Conservation (phyloP, 2,797 vertebrate species). For the Selene dorsalis region DNA sequence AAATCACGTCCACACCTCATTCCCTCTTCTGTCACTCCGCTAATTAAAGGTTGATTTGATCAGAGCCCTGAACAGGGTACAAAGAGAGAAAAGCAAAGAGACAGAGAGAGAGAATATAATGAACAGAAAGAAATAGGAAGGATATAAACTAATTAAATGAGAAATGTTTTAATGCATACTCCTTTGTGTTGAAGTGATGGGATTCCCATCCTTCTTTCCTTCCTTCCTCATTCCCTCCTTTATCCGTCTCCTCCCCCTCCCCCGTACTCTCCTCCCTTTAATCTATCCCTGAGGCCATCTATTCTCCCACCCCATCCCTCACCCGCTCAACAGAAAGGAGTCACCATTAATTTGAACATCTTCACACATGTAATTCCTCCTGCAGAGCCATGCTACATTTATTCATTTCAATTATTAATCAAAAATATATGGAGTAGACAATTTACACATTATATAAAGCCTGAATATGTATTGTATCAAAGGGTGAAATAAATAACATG, state of each 20-base stretch:
- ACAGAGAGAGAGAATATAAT: background rate
- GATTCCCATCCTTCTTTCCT: background rate
- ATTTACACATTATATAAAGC: background rate
- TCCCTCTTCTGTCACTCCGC: too few relatives aligned
- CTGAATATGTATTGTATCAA: background rate
- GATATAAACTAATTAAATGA: background rate
- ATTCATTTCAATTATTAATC: background rate
- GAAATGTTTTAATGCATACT: background rate
- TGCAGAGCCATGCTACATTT: background rate
- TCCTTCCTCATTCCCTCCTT: conserved; percentile 14
- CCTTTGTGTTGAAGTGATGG: background rate
- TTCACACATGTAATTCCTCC: conserved; percentile 7
- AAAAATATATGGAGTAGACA: too few relatives aligned
- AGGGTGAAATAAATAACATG: background rate
- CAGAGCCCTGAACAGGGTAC: too few relatives aligned
- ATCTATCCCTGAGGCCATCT: conserved; percentile 48
- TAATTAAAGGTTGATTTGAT: too few relatives aligned
- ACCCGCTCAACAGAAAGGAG: conserved; percentile 16
- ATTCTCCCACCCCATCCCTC: conserved; percentile 23
- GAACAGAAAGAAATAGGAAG: background rate
- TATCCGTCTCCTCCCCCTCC: conserved; percentile 20
- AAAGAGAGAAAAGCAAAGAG: background rate
- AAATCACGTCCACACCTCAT: background rate
- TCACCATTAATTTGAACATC: background rate
- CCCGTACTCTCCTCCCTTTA: conserved; percentile 15